Evolutionary conservation across 1,140 invertebrate species (phyloP).

Genomic region (Ridgeia piscesae): DNA sequence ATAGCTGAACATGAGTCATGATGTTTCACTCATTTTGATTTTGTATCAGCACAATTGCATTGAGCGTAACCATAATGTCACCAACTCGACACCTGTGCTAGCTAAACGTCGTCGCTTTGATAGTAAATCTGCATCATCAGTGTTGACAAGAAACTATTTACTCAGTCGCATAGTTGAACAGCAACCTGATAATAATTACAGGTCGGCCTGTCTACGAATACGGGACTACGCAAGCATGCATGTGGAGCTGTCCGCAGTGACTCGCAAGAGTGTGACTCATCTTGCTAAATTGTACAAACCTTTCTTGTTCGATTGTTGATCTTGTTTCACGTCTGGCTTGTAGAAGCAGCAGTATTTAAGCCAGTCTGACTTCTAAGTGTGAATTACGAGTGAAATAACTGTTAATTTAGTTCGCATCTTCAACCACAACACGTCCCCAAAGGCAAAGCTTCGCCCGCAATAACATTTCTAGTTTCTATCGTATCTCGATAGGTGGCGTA

Average conservation of each 20-base stretch:
- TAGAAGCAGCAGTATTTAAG: background rate
- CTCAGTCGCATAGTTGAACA: no score
- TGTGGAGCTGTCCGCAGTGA: background rate
- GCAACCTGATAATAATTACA: background rate
- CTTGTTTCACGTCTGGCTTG: background rate
- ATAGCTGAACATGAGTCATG: background rate
- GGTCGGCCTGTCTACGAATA: no score
- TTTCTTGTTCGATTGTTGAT: background rate
- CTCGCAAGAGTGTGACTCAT: background rate
- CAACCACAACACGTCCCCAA: background rate
- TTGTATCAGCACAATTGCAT: background rate
- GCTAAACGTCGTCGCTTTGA: background rate
- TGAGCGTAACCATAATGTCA: background rate
- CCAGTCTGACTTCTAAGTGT: background rate
- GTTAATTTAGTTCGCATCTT: background rate
- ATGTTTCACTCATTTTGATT: background rate
- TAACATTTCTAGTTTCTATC: background rate
- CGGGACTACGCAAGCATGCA: background rate
- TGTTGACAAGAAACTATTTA: conserved; percentile 1
- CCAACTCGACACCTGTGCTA: background rate
- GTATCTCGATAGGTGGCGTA: background rate
- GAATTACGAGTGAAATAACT: background rate
- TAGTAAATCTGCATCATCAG: background rate
- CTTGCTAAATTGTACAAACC: background rate
- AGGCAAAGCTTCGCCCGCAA: background rate